Conservation (phyloP, 2,888 invertebrate species). For the Cacoxenus indagator region DNA sequence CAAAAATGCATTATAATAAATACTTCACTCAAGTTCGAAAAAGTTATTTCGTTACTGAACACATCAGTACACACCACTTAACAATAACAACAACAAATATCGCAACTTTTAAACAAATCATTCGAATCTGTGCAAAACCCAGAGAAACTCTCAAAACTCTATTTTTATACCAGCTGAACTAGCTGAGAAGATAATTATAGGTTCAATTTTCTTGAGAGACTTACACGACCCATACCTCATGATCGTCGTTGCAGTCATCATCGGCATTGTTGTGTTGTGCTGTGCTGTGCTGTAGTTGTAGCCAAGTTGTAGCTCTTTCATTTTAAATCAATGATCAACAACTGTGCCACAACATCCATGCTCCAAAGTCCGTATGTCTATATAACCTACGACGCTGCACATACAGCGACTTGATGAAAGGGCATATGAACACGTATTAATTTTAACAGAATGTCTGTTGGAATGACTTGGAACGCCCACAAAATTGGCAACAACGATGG, state of each 20-base stretch:
- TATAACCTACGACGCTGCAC: neutral
- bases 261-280: neutral
- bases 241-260: neutral
- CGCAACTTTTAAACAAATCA: neutral
- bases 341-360: neutral
- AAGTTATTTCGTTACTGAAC: no score
- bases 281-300: neutral
- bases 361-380: neutral
- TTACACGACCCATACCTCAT: neutral
- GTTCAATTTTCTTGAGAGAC: neutral
- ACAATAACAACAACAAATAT: neutral
- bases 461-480: neutral
- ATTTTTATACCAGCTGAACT: slow-evolving; percentile 4
- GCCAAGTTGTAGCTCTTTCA: neutral
- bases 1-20: no score
- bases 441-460: slow-evolving; percentile 10
- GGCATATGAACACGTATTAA: slow-evolving; percentile 17
- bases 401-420: slow-evolving; percentile 4
- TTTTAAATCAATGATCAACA: neutral
- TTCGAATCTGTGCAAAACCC: neutral
- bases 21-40: no score
- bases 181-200: slow-evolving; percentile 9
- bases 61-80: no score
- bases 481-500: slow-evolving; percentile 12
- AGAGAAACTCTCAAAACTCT: neutral